Base-by-base conservation (phyloP, 2,113 vertebrate species). In the Ailurus styani region DNA sequence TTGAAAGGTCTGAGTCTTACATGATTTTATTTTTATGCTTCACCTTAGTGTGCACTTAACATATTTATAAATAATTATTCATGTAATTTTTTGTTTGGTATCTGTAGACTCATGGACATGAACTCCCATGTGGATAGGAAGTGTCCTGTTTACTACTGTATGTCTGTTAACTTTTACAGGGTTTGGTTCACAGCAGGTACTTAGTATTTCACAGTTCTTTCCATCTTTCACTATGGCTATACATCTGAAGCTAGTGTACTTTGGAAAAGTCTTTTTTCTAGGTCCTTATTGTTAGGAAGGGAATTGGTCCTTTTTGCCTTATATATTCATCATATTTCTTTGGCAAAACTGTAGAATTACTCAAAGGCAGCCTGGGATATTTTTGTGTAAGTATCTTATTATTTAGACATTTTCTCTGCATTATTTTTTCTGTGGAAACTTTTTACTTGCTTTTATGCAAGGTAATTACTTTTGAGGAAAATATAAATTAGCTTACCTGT, bases 401-500 rank as follows among this genome's bases (percentile, higher is more conserved):
- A 87, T 72, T 55, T 68, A 89, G 42, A 92, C 13, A 57, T 96
- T 95, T 94, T 95, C 20, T 87, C 66, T 92, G 68, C 14, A 23
- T 62, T 90, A 34, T 93, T 78, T 97, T 97, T 97, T 88, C 78
- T 96, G 75, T 96, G 85, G 75, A 96, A 91, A 90, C 40, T 92
- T 95, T 97, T 95, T 60, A 47, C 60, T 89, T 96, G 64, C 87
- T 97, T 96, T 97, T 94, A 94, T 82, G 57, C 42, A 93, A 95
- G 87, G 78, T 93, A 95, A 93, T 97, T 90, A 85, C 93, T 77
- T 96, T 96, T 81, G 94, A 96, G 95, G 70, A 91, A 97, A 96
- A 90, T 62, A 94, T 78, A 92, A 96, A 96, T 98, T 90, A 97
- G 75, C 90, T 93, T 98, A 68, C 84, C 47, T 11, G 5, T 96